A percentile compares a stretch with the other conserved stretches of the same genome.
These are phyloP conservation scores for Desmophyllum pertusum DNA, from an alignment of 92 coral and sea anemone genomes.

Conservation along the genomic window DNA sequence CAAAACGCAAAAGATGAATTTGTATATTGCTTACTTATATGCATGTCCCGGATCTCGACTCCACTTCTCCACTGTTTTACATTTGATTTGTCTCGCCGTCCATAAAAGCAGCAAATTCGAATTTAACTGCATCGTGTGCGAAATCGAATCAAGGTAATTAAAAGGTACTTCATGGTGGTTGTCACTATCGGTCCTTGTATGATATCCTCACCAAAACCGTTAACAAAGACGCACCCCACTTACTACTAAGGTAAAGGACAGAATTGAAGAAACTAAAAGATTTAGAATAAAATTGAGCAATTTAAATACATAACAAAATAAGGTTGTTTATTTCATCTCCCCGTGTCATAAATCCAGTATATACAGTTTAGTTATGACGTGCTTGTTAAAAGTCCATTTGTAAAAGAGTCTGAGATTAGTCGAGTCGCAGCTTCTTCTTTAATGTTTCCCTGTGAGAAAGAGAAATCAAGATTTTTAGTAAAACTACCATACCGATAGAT, in stretches of 20 bases:
- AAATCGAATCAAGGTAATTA: no score
- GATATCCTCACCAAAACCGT: no score
- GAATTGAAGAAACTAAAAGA: not conserved
- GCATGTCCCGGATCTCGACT: no score
- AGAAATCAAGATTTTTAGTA: not conserved
- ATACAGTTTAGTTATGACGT: slow-evolving; percentile 21
- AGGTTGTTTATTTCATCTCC: slow-evolving; percentile 25
- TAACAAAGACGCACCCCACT: not conserved
- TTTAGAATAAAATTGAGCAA: not conserved
- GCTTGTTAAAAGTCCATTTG: not conserved
- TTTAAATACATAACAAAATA: slow-evolving; percentile 19
- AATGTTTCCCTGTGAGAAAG: slow-evolving; percentile 32
- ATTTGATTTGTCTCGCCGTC: no score
- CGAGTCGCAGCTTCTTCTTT: slow-evolving; percentile 46
- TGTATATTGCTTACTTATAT: no score
- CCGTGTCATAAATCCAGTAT: slow-evolving; percentile 16
- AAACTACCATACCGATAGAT: no score
- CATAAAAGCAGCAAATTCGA: no score
- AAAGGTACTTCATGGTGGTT: no score
- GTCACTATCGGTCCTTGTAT: no score
- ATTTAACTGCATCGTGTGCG: no score
- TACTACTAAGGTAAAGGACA: not conserved
- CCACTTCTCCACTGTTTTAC: no score
- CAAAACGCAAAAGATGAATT: no score
- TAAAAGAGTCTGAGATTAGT: not conserved